Base-by-base conservation (phyloP, 2,888 invertebrate species). In the Hydropsyche betteni region DNA sequence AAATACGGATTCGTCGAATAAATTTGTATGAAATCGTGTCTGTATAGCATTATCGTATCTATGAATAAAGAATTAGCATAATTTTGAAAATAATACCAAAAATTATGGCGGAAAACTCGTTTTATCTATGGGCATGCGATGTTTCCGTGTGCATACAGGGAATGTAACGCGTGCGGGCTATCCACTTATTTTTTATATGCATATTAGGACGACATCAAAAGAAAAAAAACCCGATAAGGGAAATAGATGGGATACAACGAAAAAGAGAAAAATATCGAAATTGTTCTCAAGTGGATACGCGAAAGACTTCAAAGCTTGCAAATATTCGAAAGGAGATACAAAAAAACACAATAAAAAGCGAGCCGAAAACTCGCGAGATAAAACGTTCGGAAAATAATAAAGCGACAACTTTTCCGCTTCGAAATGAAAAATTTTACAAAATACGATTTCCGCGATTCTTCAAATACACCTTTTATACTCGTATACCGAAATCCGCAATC, bases 151-250 rank as follows among this genome's bases (percentile, higher is more conserved):
- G 44, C 44, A 44, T 10, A 44, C 44, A 58, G 8, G 24, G 14
- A 58, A 58, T 58, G 24, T 58, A 58, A 58, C 58, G 24, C 64
- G 64, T 34, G 64, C 4, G 64, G 64, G 44, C 44, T 44, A 64
- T 64, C 64, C 64, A 64, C 64, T 64, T 64, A 64, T 64, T 64
- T 58, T 64, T 64, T 64, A 64, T 64, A 64, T 64, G 64, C 64
- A 64, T 64, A 64, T 64, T 64, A 64, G 64, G 36, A 36, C 34
- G 64, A 64, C 64, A 64, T 64, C 64, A 64, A 64, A 64, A 58
- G 58, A 58, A 36, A 10, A 44, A 64, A 64, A 64, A 33, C 34
- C 64, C 64, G 64, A 64, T 64, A 64, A 64, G 36, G 64, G 64
- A 64, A 64, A 64, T 64, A 64, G 64, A 64, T 64, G 36, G 64